Evolutionary conservation across 2,797 vertebrate species (phyloP).

Genomic region (Sebastes reedi): DNA sequence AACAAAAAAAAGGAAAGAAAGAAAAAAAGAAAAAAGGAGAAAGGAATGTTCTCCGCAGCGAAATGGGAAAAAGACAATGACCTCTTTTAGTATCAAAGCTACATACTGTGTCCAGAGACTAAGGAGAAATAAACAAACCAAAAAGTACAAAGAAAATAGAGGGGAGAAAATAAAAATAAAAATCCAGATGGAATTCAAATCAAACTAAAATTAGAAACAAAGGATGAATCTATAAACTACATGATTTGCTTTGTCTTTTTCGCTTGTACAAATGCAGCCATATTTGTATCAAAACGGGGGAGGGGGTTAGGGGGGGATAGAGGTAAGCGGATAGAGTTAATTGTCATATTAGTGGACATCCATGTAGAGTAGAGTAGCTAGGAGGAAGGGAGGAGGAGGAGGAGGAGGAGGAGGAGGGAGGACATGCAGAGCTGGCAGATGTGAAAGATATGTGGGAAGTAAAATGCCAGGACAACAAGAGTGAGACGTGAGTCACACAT

Average conservation of each 20-base stretch:
- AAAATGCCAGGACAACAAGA: slow-evolving; percentile 75
- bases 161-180: slow-evolving; percentile 53
- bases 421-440: slow-evolving; percentile 81
- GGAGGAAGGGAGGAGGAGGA: slow-evolving; percentile 6
- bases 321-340: slow-evolving; percentile 63
- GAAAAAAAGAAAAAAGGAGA: slow-evolving; percentile 87
- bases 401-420: slow-evolving; percentile 9
- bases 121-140: slow-evolving; percentile 74
- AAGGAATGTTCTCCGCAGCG: slow-evolving; percentile 98
- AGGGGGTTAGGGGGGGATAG: slow-evolving; percentile 9
- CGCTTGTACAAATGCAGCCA: slow-evolving; percentile 79
- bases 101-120: slow-evolving; percentile 85
- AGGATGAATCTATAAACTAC: slow-evolving; percentile 68
- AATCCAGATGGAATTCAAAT: slow-evolving; percentile 68
- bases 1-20: slow-evolving; percentile 81
- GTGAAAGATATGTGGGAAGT: slow-evolving; percentile 67
- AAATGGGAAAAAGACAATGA: slow-evolving; percentile 97
- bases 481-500: slow-evolving; percentile 77
- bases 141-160: slow-evolving; percentile 68
- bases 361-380: slow-evolving; percentile 57
- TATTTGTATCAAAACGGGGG: slow-evolving; percentile 66
- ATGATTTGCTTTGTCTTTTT: slow-evolving; percentile 83
- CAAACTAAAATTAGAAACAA: slow-evolving; percentile 66
- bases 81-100: slow-evolving; percentile 93
- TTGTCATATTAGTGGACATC: slow-evolving; percentile 68